A percentile compares a stretch with the other conserved stretches of the same genome.
These are phyloP conservation scores for Ophraella communa DNA, from an alignment of 2,888 invertebrate species.

Conservation along the genomic window DNA sequence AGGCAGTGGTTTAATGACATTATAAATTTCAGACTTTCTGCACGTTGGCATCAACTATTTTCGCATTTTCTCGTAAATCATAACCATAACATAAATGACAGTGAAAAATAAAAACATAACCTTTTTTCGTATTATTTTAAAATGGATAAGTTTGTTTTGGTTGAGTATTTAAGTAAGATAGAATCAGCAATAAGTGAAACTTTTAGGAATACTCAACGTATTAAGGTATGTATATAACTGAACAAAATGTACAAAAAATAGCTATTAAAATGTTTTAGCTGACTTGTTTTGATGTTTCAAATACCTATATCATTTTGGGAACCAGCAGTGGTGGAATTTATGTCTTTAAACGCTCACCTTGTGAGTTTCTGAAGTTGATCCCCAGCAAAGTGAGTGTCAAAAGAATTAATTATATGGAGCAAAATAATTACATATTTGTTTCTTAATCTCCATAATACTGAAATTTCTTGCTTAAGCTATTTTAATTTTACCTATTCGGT, in stretches of 20 bases:
- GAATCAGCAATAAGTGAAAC: constrained; percentile 68
- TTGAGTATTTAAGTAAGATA: constrained; percentile 59
- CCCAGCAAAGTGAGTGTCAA: constrained; percentile 71
- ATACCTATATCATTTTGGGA: constrained; percentile 75
- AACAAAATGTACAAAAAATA: too few species aligned
- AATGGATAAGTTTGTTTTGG: constrained; percentile 50
- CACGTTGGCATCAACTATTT: neutral
- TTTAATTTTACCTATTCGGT: too few species aligned
- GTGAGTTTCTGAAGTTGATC: constrained; percentile 78
- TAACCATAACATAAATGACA: constrained; percentile 28
- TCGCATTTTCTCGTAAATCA: too few species aligned
- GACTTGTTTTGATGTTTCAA: constrained; percentile 78
- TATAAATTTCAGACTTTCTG: neutral
- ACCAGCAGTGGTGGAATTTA: constrained; percentile 85
- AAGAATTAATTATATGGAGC: too few species aligned
- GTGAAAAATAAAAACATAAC: constrained; percentile 37
- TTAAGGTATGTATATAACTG: constrained; percentile 78
- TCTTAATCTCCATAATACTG: too few species aligned
- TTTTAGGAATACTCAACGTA: constrained; percentile 71
- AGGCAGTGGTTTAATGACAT: neutral
- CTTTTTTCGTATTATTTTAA: constrained; percentile 29
- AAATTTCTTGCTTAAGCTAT: too few species aligned
- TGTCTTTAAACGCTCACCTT: constrained; percentile 75
- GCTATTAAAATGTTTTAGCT: constrained; percentile 64
- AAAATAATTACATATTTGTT: too few species aligned